A percentile compares a stretch with the other conserved stretches of the same genome.
Evolutionary conservation across 1,140 invertebrate species (phyloP).

Genomic region (Goniozus legneri): DNA sequence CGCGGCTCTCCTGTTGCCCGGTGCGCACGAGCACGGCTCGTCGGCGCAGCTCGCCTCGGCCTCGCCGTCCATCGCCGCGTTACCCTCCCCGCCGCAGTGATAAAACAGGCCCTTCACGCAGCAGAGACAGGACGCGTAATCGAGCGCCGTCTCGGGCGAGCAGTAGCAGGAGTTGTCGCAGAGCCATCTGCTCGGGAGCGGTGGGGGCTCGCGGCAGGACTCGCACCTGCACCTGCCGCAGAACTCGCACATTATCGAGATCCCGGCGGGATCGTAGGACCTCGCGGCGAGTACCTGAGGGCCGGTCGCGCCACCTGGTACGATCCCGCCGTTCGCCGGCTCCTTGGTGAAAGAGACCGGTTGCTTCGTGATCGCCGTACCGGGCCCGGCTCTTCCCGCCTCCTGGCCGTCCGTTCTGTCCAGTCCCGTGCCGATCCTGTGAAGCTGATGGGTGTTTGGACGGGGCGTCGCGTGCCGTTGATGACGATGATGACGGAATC

Average conservation of each 20-base stretch:
- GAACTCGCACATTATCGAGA: constrained; percentile 76
- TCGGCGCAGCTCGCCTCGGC: constrained; percentile 68
- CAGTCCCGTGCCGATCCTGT: constrained; percentile 6
- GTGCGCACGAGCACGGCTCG: constrained; percentile 81
- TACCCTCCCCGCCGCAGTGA: constrained; percentile 71
- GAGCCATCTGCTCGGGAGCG: constrained; percentile 82
- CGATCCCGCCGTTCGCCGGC: constrained; percentile 43
- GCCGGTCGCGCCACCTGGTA: too few species aligned
- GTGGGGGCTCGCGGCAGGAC: constrained; percentile 77
- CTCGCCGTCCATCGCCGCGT: constrained; percentile 57
- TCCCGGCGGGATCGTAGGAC: constrained; percentile 32
- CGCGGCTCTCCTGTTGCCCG: constrained; percentile 64
- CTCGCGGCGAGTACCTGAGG: constrained; percentile 32
- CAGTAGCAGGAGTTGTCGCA: constrained; percentile 82
- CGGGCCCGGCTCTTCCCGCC: constrained; percentile 27
- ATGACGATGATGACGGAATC: constrained; percentile 32
- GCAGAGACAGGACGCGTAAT: constrained; percentile 88
- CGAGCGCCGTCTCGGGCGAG: constrained; percentile 80
- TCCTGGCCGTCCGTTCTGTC: constrained; percentile 14
- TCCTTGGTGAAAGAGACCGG: constrained; percentile 60
- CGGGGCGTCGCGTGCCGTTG: constrained; percentile 27
- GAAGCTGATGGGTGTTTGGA: constrained; percentile 23
- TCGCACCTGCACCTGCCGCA: constrained; percentile 85
- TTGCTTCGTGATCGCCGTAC: constrained; percentile 55
- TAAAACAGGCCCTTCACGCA: constrained; percentile 91